A percentile compares a stretch with the other conserved stretches of the same genome.
phyloP scores from a whole-genome alignment of 2,888 invertebrate genomes.

The Melangyna quadrimaculata region DNA sequence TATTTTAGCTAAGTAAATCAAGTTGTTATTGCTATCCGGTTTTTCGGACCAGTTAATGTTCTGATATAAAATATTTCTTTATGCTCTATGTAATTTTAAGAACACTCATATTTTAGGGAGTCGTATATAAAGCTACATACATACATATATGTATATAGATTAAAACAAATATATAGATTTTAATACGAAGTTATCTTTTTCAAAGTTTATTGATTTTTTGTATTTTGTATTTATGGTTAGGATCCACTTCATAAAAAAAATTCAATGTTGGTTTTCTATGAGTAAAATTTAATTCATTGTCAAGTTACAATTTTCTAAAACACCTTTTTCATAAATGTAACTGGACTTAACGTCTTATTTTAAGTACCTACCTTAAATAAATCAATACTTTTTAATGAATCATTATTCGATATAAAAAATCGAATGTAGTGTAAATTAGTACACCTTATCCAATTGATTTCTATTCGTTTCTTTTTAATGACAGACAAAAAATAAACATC shows the following conservation, averaged over 20 bases:
- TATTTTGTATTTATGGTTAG: not conserved
- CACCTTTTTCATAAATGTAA: not conserved
- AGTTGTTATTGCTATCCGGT: slow-evolving; percentile 27
- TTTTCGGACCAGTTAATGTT: slow-evolving; percentile 20
- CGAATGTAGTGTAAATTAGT: too few species aligned
- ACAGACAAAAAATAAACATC: too few species aligned
- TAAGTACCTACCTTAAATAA: too few species aligned
- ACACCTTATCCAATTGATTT: too few species aligned
- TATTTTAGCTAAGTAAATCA: slow-evolving; percentile 33
- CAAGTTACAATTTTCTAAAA: not conserved
- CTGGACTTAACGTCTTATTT: not conserved
- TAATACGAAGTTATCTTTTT: slow-evolving; percentile 4
- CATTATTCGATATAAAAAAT: too few species aligned
- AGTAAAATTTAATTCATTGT: not conserved
- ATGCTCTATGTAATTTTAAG: slow-evolving; percentile 22
- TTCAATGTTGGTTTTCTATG: not conserved
- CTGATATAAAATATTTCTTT: not conserved
- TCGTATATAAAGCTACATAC: not conserved
- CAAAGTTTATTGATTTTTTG: not conserved
- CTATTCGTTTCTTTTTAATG: too few species aligned
- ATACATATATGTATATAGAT: too few species aligned
- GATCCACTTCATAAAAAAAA: not conserved
- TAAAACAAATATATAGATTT: slow-evolving; percentile 25
- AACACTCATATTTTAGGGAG: slow-evolving; percentile 22
- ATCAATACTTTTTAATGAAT: too few species aligned